phyloP scores from a whole-genome alignment of 2,888 invertebrate genomes.

The Anarsia innoxiella region DNA sequence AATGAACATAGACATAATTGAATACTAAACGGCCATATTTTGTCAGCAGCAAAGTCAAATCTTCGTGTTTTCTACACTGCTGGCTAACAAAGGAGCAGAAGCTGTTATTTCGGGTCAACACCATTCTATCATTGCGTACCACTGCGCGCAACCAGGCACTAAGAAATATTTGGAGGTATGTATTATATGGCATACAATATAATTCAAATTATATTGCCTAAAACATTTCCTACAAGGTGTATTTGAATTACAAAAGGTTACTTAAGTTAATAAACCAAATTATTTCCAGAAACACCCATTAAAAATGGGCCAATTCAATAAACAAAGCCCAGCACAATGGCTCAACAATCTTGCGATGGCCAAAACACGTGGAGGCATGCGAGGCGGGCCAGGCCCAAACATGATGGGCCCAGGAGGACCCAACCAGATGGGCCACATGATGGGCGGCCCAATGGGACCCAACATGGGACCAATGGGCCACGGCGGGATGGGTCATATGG shows the following conservation, averaged over 20 bases:
- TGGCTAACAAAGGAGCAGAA: constrained; percentile 97
- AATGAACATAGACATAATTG: too few relatives aligned
- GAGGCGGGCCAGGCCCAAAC: constrained; percentile 68
- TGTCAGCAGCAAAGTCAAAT: constrained; percentile 98
- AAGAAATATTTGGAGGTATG: constrained; percentile 93
- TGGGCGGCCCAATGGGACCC: constrained; percentile 68
- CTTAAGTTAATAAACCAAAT: too few relatives aligned
- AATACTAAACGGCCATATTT: too few relatives aligned
- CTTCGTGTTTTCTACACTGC: constrained; percentile 95
- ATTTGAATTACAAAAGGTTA: constrained; percentile 13
- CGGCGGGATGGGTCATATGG: constrained; percentile 65
- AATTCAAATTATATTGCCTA: too few relatives aligned
- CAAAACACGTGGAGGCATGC: constrained; percentile 80
- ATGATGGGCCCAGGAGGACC: constrained; percentile 72
- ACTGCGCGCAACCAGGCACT: constrained; percentile 95
- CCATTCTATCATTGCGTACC: constrained; percentile 94
- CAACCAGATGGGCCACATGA: constrained; percentile 68
- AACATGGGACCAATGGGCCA: constrained; percentile 68
- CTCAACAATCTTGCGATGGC: constrained; percentile 85
- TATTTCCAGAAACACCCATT: constrained; percentile 94
- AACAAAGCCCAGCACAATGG: constrained; percentile 89
- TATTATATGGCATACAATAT: too few relatives aligned
- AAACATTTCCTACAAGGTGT: too few relatives aligned
- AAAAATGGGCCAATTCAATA: constrained; percentile 90
- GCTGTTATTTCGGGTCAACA: constrained; percentile 92